A percentile compares a stretch with the other conserved stretches of the same genome.
Evolutionary conservation across 2,888 invertebrate species (phyloP).

Genomic region (Hololepta plana): DNA sequence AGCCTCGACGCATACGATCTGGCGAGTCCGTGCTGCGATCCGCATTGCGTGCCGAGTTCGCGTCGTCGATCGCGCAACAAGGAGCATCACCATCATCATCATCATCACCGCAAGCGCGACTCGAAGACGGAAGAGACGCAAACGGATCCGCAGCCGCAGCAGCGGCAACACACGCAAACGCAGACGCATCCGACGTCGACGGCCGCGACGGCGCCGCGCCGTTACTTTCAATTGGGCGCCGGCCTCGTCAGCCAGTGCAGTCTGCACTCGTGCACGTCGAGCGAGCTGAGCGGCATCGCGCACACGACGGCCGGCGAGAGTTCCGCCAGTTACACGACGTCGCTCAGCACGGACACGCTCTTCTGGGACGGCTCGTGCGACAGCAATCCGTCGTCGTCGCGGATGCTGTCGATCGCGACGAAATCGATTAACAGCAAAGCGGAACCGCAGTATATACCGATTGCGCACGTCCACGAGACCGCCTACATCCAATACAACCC

Average conservation of each 20-base stretch:
- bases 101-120: constrained; percentile 19
- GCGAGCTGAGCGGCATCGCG: constrained; percentile 45
- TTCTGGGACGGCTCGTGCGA: constrained; percentile 51
- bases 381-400: constrained; percentile 19
- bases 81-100: constrained; percentile 41
- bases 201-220: constrained; percentile 21
- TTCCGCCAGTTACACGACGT: constrained; percentile 66
- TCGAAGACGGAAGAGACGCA: constrained; percentile 28
- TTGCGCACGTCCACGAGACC: constrained; percentile 18
- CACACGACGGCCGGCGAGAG: constrained; percentile 45
- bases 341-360: constrained; percentile 69
- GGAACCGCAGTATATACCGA: no score
- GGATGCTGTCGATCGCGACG: constrained; percentile 10
- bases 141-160: constrained; percentile 30
- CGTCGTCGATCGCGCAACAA: constrained; percentile 35
- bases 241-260: constrained; percentile 63
- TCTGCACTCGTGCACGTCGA: constrained; percentile 67
- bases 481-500: constrained; percentile 30
- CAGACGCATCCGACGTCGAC: no score
- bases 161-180: constrained; percentile 17
- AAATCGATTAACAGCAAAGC: constrained; percentile 1
- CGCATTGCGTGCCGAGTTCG: constrained; percentile 60
- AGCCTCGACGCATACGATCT: constrained; percentile 74
- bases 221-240: constrained; percentile 47
- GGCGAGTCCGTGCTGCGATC: constrained; percentile 74